Percentiles rank a stretch among this genome's conserved stretches.
phyloP scores from a whole-genome alignment of 2,113 vertebrate genomes.

The Chamaea fasciata region DNA sequence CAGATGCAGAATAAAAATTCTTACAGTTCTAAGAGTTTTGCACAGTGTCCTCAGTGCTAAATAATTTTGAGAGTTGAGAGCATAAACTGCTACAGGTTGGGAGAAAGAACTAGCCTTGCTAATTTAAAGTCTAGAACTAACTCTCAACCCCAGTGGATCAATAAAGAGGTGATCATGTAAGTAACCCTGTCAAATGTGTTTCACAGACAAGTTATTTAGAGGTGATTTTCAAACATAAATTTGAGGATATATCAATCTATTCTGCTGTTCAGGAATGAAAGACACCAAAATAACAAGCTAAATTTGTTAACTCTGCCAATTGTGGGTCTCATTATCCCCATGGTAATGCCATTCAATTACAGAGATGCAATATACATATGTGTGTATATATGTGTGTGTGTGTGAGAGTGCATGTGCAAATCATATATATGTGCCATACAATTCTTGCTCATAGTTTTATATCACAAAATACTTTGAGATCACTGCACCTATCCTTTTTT shows the following conservation, averaged over 20 bases:
- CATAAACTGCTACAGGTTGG: neutral
- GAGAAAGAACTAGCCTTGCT: neutral
- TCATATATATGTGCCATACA: neutral
- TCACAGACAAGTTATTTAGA: conserved; percentile 38
- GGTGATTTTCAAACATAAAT: conserved; percentile 30
- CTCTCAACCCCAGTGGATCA: neutral
- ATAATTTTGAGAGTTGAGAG: neutral
- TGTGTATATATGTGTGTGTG: rapidly evolving
- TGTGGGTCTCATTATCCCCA: neutral
- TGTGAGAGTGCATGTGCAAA: neutral
- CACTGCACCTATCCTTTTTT: conserved; percentile 5
- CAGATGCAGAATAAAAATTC: neutral
- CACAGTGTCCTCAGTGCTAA: neutral
- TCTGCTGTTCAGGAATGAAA: conserved; percentile 22
- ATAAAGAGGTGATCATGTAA: neutral
- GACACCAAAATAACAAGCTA: conserved; percentile 32
- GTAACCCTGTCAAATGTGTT: neutral
- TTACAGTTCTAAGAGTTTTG: neutral
- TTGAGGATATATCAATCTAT: neutral
- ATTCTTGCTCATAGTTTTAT: neutral
- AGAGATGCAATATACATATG: neutral
- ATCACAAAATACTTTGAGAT: neutral
- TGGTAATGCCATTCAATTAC: neutral
- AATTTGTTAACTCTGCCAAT: conserved; percentile 37
- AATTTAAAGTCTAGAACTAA: conserved; percentile 4